phyloP scores from a whole-genome alignment of 2,113 vertebrate species.

The Siniperca knerii region DNA sequence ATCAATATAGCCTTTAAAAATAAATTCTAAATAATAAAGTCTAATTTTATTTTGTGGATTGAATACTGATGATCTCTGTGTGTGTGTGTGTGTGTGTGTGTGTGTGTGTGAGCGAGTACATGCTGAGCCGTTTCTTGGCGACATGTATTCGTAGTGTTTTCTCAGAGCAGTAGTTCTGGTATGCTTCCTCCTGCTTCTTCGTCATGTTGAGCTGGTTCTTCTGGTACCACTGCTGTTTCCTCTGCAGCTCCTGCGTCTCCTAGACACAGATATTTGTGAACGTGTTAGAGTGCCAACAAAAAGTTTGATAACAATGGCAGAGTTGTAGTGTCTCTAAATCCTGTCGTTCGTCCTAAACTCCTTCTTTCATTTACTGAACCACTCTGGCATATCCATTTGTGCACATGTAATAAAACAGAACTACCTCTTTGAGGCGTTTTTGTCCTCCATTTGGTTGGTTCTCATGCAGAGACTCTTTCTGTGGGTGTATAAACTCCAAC shows the following conservation, averaged over 20 bases:
- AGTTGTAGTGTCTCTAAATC: no score
- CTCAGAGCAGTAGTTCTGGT: constrained; percentile 80
- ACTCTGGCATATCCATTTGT: no score
- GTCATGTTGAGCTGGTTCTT: constrained; percentile 80
- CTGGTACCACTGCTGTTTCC: constrained; percentile 85
- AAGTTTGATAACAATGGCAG: neutral
- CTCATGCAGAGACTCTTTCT: neutral
- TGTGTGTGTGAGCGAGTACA: constrained; percentile 23
- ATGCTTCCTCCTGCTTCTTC: constrained; percentile 70
- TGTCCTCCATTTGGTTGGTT: neutral
- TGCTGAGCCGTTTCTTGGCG: constrained; percentile 26
- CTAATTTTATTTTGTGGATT: neutral
- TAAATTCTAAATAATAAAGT: neutral
- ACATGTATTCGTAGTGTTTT: constrained; percentile 49
- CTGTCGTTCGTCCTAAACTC: no score
- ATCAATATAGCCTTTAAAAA: no score
- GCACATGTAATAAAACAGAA: no score
- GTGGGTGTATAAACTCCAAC: neutral
- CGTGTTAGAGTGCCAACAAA: neutral
- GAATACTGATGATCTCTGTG: neutral
- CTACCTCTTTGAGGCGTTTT: no score
- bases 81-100: constrained; percentile 19
- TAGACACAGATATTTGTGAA: constrained; percentile 18
- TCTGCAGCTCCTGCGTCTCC: constrained; percentile 84
- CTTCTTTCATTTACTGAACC: no score